Evolutionary conservation across 92 coral and sea anemone genomes (phyloP), one percentile per base, ranked within the genome.

Genomic region (Porites cylindrica): DNA sequence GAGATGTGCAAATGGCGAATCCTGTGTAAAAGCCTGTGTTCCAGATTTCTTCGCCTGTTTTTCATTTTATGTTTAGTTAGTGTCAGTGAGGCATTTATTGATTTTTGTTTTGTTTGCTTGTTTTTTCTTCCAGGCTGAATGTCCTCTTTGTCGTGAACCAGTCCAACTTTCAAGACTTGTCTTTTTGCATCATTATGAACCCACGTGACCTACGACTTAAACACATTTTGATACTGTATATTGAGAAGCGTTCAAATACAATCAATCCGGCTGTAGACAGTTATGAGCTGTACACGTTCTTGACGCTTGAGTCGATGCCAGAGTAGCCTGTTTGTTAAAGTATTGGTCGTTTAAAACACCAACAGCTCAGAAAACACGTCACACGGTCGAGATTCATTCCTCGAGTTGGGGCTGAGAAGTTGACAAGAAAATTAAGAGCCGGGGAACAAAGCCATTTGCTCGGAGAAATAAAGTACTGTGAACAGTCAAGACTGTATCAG

Each of bases 71-170:
- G 47, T 38, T 38, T 38, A 38, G 47, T 38, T 38, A 5, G 47
- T 38, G 47, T 38, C 6, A 38, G 6, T 38, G 47, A 38, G 47
- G 47, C 47, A 38, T 38, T 2, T 32, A 54, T 32, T 68, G 43
- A 77, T 10, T 12, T 20, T 14, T 50, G 10, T 16, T 80, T 43
- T 88, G 8, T 59, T 60, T 52, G 47, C 17, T 78, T 0, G 78
- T 54, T 52, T 53, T 8, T 81, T 8, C 85, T 74, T 66, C 14
- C 77, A 97, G 99, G 93, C 98, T 12, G 98, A 97, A 80, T 97
- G 99, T 66, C 99, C 99, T 1, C 86, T 97, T 16, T 97, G 99
- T 63, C 92, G 99, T 29, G 99, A 97, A 79, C 93, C 91, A 24
- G 93, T 97, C 6, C 97, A 93, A 53, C 81, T 92, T 20, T 93